Percentiles rank a stretch among this genome's conserved stretches.
These are phyloP conservation scores for Cephalopachus bancanus DNA, from an alignment of 2,797 vertebrate genomes.

Conservation along the genomic window DNA sequence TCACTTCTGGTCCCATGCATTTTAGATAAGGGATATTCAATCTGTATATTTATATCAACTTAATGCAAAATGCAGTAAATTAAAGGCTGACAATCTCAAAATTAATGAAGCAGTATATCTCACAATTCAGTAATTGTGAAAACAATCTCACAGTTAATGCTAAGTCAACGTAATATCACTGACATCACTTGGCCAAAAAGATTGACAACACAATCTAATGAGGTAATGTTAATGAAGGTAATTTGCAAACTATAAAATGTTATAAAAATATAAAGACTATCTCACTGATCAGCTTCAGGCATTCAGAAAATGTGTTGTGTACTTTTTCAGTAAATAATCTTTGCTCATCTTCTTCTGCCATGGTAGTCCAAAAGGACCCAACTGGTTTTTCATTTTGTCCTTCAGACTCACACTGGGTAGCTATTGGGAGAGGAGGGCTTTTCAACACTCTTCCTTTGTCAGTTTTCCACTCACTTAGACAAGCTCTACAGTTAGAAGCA, in stretches of 20 bases:
- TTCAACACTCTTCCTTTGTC: slow-evolving; percentile 86
- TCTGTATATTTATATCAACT: slow-evolving; percentile 31
- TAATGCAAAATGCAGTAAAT: slow-evolving; percentile 38
- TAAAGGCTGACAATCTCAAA: neutral
- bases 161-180: neutral
- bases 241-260: slow-evolving; percentile 32
- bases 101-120: neutral
- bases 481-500: slow-evolving; percentile 83
- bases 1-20: neutral
- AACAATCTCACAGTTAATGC: neutral
- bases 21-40: neutral
- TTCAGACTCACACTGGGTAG: slow-evolving; percentile 66
- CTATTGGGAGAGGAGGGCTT: slow-evolving; percentile 69
- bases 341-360: slow-evolving; percentile 87
- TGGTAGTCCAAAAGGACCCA: slow-evolving; percentile 85
- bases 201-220: neutral
- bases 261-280: slow-evolving; percentile 76
- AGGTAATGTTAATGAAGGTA: slow-evolving; percentile 26
- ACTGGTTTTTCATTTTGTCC: slow-evolving; percentile 60
- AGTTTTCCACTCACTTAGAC: slow-evolving; percentile 86
- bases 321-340: slow-evolving; percentile 84
- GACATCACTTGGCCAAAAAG: slow-evolving; percentile 8
- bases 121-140: neutral
- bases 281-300: slow-evolving; percentile 87
- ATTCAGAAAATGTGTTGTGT: slow-evolving; percentile 86